Evolutionary conservation across 2,797 vertebrate genomes (phyloP), one percentile per base, ranked within the genome.

Genomic region (Dipus sagitta): DNA sequence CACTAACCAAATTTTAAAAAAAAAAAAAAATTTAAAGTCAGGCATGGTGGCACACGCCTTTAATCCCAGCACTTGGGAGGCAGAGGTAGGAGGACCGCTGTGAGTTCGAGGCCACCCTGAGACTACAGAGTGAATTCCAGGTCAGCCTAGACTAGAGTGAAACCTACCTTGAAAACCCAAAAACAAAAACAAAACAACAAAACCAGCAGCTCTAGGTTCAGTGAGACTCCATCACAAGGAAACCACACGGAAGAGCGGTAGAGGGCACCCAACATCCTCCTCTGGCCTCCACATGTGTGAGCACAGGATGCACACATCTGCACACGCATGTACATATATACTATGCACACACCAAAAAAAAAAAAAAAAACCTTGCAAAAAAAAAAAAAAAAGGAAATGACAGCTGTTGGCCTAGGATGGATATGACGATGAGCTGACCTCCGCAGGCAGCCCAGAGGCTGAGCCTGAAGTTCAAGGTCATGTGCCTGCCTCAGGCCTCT

Each of bases 381-480:
- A 23, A 47, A 47, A 86, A 21, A 86, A 10, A 12, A 30, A 47
- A 10, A 24, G 23, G 34, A 80, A 54, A 64, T 0, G 1, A 32
- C 28, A 23, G 30, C 34, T 42, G 14, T 52, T 58, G 4, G 32
- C 18, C 71, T 20, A 13, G 7, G 18, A 28, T 0, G 23, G 62
- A 34, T 0, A 6, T 1, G 54, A 77, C 1, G 3, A n/a, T 1
- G 76, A 42, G 32, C 6, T 0, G 0, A 17, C 52, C 28, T 81
- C 74, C 83, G 68, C 17, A 0, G 52, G 60, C 0, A 1, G n/a
- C 18, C 52, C 78, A 30, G 65, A 23, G 32, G 52, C 74, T 2
- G 15, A 23, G 47, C 20, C 76, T 0, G 3, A 28, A 30, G 9
- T 62, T 34, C 52, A 30, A 5, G 30, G 38, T 5, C 42, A 68